A percentile compares a stretch with the other conserved stretches of the same genome.
These are phyloP conservation scores for Hipparchia sbordonii DNA, from an alignment of 2,888 invertebrate genomes.

Conservation along the genomic window DNA sequence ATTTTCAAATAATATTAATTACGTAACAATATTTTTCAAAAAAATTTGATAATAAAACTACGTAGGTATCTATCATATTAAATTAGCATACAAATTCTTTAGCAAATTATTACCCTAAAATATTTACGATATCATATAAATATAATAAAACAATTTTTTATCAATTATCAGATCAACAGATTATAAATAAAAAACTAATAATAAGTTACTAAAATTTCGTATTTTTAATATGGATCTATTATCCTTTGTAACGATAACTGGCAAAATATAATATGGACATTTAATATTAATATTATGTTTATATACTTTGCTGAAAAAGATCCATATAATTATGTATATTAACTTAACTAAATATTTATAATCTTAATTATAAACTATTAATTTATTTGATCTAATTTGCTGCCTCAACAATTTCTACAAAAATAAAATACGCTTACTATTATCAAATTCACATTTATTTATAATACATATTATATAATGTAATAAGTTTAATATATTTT, in stretches of 20 bases:
- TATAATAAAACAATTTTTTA: not conserved
- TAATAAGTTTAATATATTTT: constrained; percentile 29
- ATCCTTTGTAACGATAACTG: too few relatives aligned
- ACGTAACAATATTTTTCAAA: too few relatives aligned
- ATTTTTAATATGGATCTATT: too few relatives aligned
- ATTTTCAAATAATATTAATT: too few relatives aligned
- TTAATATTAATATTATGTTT: not conserved
- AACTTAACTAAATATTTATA: constrained; percentile 59
- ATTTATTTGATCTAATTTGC: constrained; percentile 73
- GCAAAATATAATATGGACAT: not conserved
- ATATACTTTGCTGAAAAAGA: not conserved
- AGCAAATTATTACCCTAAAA: not conserved
- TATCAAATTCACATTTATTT: constrained; percentile 38
- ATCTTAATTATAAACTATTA: constrained; percentile 48
- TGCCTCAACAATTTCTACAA: constrained; percentile 28
- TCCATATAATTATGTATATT: constrained; percentile 34
- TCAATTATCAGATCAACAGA: not conserved
- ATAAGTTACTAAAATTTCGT: not conserved
- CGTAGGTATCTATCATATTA: not conserved
- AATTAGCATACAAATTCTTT: constrained; percentile 17
- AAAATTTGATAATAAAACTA: not conserved
- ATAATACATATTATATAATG: not conserved
- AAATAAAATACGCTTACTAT: constrained; percentile 21
- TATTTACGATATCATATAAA: not conserved
- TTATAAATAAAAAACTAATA: not conserved